These are phyloP conservation scores for Albula glossodonta DNA, from an alignment of 2,113 vertebrate genomes.

Conservation along the genomic window DNA sequence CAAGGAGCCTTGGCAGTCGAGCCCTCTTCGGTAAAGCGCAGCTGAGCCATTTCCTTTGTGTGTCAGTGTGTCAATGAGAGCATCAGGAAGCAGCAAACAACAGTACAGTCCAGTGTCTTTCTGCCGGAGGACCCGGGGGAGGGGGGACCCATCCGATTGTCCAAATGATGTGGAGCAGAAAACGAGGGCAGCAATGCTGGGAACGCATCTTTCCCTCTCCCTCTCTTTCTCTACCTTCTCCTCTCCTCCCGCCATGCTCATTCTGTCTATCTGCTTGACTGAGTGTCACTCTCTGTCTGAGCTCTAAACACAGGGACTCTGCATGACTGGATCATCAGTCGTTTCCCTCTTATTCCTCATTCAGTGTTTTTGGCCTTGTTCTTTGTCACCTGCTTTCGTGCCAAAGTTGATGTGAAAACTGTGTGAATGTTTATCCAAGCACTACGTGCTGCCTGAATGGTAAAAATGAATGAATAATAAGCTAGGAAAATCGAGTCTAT, in stretches of 20 bases:
- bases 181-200: constrained; percentile 63
- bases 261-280: neutral
- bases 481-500: neutral
- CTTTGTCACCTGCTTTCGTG: neutral
- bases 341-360: neutral
- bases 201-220: constrained; percentile 46
- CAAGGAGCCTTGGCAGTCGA: neutral
- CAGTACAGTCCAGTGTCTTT: constrained; percentile 17
- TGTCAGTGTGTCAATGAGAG: constrained; percentile 35
- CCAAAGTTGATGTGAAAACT: neutral
- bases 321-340: neutral
- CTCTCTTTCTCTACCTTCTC: neutral
- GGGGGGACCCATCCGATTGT: constrained; percentile 62
- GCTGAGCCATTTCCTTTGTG: constrained; percentile 15
- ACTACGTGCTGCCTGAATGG: neutral
- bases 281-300: constrained; percentile 6
- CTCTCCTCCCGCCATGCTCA: neutral
- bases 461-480: neutral
- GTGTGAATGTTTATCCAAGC: neutral
- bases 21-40: neutral
- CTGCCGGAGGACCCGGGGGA: constrained; percentile 1
- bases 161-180: constrained; percentile 68
- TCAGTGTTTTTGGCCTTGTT: neutral
- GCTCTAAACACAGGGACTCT: neutral
- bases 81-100: constrained; percentile 5